Base-by-base conservation (phyloP, 2,888 invertebrate species). In the Osmoderma eremita region DNA sequence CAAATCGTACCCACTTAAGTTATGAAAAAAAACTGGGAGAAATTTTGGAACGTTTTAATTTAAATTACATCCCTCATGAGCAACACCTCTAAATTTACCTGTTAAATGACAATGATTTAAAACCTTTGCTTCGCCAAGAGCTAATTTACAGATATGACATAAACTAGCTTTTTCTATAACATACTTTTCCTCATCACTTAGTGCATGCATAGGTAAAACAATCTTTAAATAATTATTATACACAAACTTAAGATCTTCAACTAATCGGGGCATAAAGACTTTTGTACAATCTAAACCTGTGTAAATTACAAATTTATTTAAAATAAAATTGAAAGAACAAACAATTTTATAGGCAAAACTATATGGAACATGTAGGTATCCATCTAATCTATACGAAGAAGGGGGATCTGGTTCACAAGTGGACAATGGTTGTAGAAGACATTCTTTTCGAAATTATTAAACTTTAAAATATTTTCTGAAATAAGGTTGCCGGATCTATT, bases 21-120 rank as follows among this genome's bases (percentile, higher is more conserved):
- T 70, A 50, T 73, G 71, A 51, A 71, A 69, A 2, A 73, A 54
- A 3, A 72, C 67, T 6, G 71, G 67, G 42, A 72, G 61, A 30
- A 20, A 30, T 13, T 62, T 38, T 2, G 68, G 62, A 45, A 68
- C 63, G 10, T 63, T 13, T 17, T 70, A 73, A 54, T 72, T 71
- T n/a, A 71, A 8, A 48, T 71, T 71, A 38, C 69, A 72, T 18
- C 50, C 63, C 18, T 48, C 39, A 62, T 71, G 71, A 2, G 70
- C 69, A 1, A 69, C 58, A 63, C 69, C 68, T 63, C 30, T 30
- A 30, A 30, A 30, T 8, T 6, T 30, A 30, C 30, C 30, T 8
- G 5, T 10, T 8, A 10, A 8, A 10, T 30, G 30, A 8, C 8
- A 30, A 30, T 30, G 30, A 30, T 30, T 10, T 10, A 30, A 30